Conservation (phyloP, 2,888 invertebrate species). For the Alloplasta piceator region DNA sequence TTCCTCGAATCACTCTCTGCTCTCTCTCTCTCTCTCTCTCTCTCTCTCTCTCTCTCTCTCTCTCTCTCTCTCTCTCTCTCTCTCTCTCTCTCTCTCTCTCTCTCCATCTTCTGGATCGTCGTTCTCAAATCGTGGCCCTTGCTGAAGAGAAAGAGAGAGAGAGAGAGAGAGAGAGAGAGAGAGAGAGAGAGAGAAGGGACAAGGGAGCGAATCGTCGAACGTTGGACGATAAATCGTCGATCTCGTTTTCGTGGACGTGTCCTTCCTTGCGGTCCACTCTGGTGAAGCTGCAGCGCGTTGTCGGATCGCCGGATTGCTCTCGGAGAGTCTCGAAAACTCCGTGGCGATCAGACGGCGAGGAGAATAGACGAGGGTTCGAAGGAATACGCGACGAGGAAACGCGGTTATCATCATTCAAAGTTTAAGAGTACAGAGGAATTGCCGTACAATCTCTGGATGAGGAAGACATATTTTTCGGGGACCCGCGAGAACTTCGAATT, state of each 20-base stretch:
- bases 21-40: too few relatives aligned
- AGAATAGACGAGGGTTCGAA: not conserved
- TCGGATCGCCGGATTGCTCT: not conserved
- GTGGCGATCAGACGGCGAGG: slow-evolving; percentile 35
- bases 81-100: too few relatives aligned
- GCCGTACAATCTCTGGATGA: not conserved
- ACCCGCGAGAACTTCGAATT: too few relatives aligned
- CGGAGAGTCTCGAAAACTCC: not conserved
- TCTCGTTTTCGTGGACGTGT: slow-evolving; percentile 58
- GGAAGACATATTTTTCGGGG: too few relatives aligned
- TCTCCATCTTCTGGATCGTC: too few relatives aligned
- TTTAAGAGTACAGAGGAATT: not conserved
- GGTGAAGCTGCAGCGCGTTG: slow-evolving; percentile 5
- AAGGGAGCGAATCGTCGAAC: slow-evolving; percentile 66
- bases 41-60: too few relatives aligned
- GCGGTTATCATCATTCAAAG: not conserved
- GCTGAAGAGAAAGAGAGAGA: slow-evolving; percentile 14
- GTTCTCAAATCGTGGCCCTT: too few relatives aligned
- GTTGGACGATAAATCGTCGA: slow-evolving; percentile 58
- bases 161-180: slow-evolving; percentile 61
- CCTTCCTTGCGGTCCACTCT: slow-evolving; percentile 15
- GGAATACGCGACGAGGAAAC: slow-evolving; percentile 33
- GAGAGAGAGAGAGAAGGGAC: slow-evolving; percentile 67
- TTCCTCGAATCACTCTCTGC: slow-evolving; percentile 75
- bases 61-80: too few relatives aligned